phyloP scores from a whole-genome alignment of 2,888 invertebrate genomes.

The Cheilosia grossa region DNA sequence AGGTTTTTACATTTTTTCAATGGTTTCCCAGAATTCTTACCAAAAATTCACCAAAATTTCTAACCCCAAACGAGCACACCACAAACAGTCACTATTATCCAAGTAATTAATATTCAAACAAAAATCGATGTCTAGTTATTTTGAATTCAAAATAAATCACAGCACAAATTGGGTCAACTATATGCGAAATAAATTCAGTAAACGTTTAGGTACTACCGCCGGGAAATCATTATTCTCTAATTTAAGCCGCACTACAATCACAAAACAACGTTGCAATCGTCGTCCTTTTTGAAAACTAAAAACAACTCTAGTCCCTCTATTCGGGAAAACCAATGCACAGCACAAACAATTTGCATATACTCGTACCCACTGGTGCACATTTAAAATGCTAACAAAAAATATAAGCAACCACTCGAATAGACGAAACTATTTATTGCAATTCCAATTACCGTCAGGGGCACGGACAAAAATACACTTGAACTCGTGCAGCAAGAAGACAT shows the following conservation, averaged over 20 bases:
- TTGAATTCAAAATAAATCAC: not conserved
- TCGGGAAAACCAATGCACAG: slow-evolving; percentile 39
- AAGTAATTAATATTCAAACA: not conserved
- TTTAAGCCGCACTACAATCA: not conserved
- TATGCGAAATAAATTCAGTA: slow-evolving; percentile 21
- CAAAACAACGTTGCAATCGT: slow-evolving; percentile 13
- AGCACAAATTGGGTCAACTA: not conserved
- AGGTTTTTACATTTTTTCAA: too few relatives aligned
- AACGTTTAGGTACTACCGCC: slow-evolving; percentile 1
- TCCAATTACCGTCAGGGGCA: slow-evolving; percentile 52
- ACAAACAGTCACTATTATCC: too few relatives aligned
- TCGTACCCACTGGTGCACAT: not conserved
- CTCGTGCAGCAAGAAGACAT: slow-evolving; percentile 7
- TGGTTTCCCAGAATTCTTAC: too few relatives aligned
- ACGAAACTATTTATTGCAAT: slow-evolving; percentile 57
- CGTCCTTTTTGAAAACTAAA: slow-evolving; percentile 47
- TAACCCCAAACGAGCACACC: too few relatives aligned
- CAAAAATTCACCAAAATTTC: too few relatives aligned
- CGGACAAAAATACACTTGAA: slow-evolving; percentile 50
- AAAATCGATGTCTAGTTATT: not conserved
- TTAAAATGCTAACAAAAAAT: slow-evolving; percentile 4
- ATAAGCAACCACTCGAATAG: slow-evolving; percentile 30
- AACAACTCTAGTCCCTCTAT: slow-evolving; percentile 18
- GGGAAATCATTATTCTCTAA: slow-evolving; percentile 57
- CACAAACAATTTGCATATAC: slow-evolving; percentile 41